Base-by-base conservation (phyloP, 2,797 vertebrate species). In the Dicrostonyx torquatus region DNA sequence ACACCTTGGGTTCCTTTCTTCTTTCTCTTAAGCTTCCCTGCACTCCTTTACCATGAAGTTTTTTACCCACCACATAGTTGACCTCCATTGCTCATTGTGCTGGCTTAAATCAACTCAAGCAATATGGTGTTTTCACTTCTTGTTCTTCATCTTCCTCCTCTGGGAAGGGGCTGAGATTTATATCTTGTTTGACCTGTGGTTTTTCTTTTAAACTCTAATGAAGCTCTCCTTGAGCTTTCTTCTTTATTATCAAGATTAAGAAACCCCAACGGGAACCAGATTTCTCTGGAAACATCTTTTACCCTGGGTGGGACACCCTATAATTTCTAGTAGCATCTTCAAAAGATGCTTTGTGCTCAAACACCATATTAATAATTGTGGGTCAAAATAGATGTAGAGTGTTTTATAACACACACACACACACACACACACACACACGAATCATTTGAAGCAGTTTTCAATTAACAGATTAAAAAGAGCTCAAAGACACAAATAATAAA, bases 321-420 rank as follows among this genome's bases (percentile, higher is more conserved):
- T 4, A 84, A 48, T 48, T 84, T 84, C 31, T 66, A 62, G 43
- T 48, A 84, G 6, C 12, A 1, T 62, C 15, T 40, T 87, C 66
- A 87, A 37, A 66, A 93, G 68, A 50, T 93, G 17, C 70, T 89
- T 94, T 79, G 31, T 92, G 43, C 58, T 94, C 64, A 62, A 8
- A 80, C 1, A 48, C 58, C 17, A 6, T 84, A 68, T 93, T 77
- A 93, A 64, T 94, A 7, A 43, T 64, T 93, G 24, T 7, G 53
- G 68, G 91, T 75, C 22, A 94, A 94, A 95, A 89, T 55, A 78
- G 91, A 89, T 87, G 15, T 62, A 93, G 48, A 68, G n/a, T 90
- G 22, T 64, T 78, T 60, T 92, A 58, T 93, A 60, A 73, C 55
- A 22, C 7, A 53, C n/a, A 37, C 20, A 86, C 62, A 70, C 13